A percentile compares a stretch with the other conserved stretches of the same genome.
These are phyloP conservation scores for Nomada ferruginata DNA, from an alignment of 2,888 invertebrate species.

Conservation along the genomic window DNA sequence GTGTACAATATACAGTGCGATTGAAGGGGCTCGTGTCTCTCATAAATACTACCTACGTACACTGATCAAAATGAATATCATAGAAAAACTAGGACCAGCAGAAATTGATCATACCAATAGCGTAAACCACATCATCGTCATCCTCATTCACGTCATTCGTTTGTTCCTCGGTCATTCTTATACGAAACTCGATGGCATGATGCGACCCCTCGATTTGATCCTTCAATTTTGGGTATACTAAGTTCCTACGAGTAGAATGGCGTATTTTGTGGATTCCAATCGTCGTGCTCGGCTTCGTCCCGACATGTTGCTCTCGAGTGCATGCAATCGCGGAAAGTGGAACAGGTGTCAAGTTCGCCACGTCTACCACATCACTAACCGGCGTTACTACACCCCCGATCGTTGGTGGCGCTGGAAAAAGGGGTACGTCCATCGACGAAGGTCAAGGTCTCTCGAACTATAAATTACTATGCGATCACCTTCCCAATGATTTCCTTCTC, in stretches of 20 bases:
- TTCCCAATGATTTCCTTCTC: background rate
- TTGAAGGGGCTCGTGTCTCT: background rate
- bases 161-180: slow-evolving; percentile 77
- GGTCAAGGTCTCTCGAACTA: slow-evolving; percentile 49
- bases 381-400: slow-evolving; percentile 67
- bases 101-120: slow-evolving; percentile 50
- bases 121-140: slow-evolving; percentile 71
- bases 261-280: slow-evolving; percentile 56
- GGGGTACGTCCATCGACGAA: slow-evolving; percentile 78
- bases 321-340: slow-evolving; percentile 46
- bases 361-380: slow-evolving; percentile 71
- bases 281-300: slow-evolving; percentile 43
- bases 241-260: slow-evolving; percentile 63
- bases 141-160: slow-evolving; percentile 62
- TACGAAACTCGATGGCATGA: slow-evolving; percentile 74
- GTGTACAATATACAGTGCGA: background rate
- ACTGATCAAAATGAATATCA: background rate
- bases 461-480: slow-evolving; percentile 12
- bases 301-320: slow-evolving; percentile 65
- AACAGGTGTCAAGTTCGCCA: slow-evolving; percentile 58
- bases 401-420: slow-evolving; percentile 80
- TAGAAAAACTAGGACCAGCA: no score
- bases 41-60: no score
- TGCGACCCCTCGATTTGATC: slow-evolving; percentile 41
- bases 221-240: slow-evolving; percentile 69